Evolutionary conservation across 92 coral and sea anemone genomes (phyloP), one percentile per base, ranked within the genome.

Genomic region (Muricea muricata): DNA sequence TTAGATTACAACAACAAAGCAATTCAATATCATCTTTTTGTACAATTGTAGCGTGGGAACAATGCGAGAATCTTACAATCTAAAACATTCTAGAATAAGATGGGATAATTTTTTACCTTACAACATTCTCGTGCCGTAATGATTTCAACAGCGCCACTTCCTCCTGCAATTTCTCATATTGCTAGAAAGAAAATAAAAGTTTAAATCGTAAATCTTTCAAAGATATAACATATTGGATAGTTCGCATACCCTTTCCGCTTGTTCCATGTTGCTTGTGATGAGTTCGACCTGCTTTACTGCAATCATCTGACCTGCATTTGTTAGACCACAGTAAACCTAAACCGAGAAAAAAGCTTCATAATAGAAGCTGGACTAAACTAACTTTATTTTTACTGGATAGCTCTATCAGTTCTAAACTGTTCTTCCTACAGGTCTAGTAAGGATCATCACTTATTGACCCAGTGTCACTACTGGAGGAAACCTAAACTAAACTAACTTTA

Each of bases 261-360:
- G 93, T 6, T 80, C 83, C 80, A 86, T 87, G 61, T 95, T 89
- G 61, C 91, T 93, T 50, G 89, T 86, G 46, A 88, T 85, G 26
- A 95, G 88, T 77, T 95, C 98, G 20, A 95, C 98, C 82, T 95
- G 98, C 57, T 95, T 95, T 13, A 95, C 98, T 1, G 98, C 98
- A 42, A 95, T 95, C 93, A 95, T 87, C 75, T 93, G 93, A 33
- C 98, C 98, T 1, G 91, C 91, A 82, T 90, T 90, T 6, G 97
- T 92, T 60, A 95, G 84, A 41, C 98, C 98, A 73, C 88, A 90
- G 61, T 83, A 95, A 61, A 95, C 98, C 98, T 95, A 73, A 18
- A 13, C 28, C 15, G n/a, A 45, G n/a, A 21, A 30, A 26, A 17
- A n/a, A n/a, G n/a, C n/a, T n/a, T n/a, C n/a, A n/a, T n/a, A n/a